Evolutionary conservation across 2,113 vertebrate genomes (phyloP), one percentile per base, ranked within the genome.

Genomic region (Leptobrachium ailaonicum): DNA sequence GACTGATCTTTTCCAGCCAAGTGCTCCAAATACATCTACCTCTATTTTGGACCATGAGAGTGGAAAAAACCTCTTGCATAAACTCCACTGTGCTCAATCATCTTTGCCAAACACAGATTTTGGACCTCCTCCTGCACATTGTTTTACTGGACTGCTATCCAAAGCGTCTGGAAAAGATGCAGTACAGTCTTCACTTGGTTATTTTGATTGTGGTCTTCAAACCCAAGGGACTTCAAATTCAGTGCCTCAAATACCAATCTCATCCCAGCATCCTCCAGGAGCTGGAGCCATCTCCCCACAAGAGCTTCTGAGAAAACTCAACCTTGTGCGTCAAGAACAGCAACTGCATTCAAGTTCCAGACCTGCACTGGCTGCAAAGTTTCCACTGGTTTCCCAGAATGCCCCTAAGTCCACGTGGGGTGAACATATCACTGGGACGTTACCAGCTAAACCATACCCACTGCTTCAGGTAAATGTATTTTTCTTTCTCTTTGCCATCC

Each of bases 291-390:
- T 96, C 74, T 95, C 96, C 1, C 93, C 96, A 53, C 94, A 95
- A 2, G 96, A 96, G 83, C 86, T 99, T 3, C 66, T 99, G 76
- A 94, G 94, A 71, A 97, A 95, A 78, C 95, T 98, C 2, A 95
- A 95, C 80, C 85, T 93, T 1, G 95, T 96, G 40, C 96, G 96
- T 50, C 95, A 97, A 78, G 95, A 97, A 9, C 96, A 97, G 74
- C 93, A 90, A 82, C 82, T 91, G 41, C 89, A 88, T 0, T 88
- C 88, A 0, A 76, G 88, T 10, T 86, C 83, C 77, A 91, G 92
- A 13, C 93, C 88, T 0, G 84, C 90, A 2, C 77, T 98, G 82
- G 96, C 96, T 2, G 95, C 96, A 5, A 93, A 92, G 89, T 88
- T 98, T 90, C 91, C 93, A 0, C 83, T 89, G 53, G 82, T 90